Percentiles rank a stretch among this genome's conserved stretches.
Evolutionary conservation across 2,888 invertebrate genomes (phyloP).

Genomic region (Labia minor): DNA sequence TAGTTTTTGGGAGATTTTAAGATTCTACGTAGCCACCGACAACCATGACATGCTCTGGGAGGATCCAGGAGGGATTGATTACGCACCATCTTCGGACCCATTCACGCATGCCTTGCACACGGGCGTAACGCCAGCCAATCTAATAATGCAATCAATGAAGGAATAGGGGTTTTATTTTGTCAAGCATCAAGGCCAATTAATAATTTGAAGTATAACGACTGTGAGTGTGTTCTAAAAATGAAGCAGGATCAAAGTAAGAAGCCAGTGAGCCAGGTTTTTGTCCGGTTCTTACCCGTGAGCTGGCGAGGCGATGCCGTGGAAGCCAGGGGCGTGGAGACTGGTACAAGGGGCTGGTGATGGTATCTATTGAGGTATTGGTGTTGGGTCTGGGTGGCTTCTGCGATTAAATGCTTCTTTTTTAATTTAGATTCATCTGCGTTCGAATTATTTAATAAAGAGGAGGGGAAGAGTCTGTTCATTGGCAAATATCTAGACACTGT

Average conservation of each 20-base stretch:
- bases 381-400: constrained; percentile 40
- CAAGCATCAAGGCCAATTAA: constrained; percentile 13
- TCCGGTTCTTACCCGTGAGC: constrained; percentile 47
- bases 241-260: constrained; percentile 13
- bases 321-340: constrained; percentile 38
- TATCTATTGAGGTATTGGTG: constrained; percentile 28
- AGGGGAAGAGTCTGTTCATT: neutral
- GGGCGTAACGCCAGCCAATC: constrained; percentile 7
- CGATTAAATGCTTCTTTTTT: constrained; percentile 40
- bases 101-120: constrained; percentile 7
- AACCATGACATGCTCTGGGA: constrained; percentile 13
- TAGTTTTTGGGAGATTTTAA: neutral
- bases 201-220: neutral
- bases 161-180: neutral
- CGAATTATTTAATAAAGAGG: neutral
- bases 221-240: constrained; percentile 13
- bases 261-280: constrained; percentile 13
- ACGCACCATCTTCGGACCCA: constrained; percentile 13
- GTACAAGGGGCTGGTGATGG: constrained; percentile 30
- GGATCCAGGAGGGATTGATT: neutral
- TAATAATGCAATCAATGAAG: constrained; percentile 8
- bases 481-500: neutral
- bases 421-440: constrained; percentile 32
- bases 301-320: constrained; percentile 33
- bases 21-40: constrained; percentile 3